Conservation (phyloP, 2,797 vertebrate species). For the Lophius americanus region DNA sequence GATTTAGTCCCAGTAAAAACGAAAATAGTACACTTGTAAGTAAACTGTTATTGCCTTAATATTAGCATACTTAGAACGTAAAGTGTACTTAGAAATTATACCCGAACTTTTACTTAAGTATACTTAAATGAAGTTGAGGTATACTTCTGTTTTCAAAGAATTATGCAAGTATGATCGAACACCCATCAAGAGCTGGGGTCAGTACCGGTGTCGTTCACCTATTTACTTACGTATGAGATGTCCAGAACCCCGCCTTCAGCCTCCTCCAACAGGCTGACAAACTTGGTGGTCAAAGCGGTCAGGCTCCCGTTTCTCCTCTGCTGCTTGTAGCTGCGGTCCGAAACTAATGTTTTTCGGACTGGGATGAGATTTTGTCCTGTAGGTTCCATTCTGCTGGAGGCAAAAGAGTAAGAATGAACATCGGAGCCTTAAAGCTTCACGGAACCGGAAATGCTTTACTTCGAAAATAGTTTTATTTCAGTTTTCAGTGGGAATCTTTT, state of each 20-base stretch:
- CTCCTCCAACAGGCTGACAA: conserved; percentile 89
- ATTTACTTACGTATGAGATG: conserved; percentile 86
- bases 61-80: too few relatives aligned
- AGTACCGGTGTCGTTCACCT: not conserved
- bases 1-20: too few relatives aligned
- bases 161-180: not conserved
- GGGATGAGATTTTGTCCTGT: conserved; percentile 2
- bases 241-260: conserved; percentile 90
- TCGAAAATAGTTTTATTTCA: not conserved
- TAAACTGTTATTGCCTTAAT: too few relatives aligned
- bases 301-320: conserved; percentile 82
- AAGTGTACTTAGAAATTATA: too few relatives aligned
- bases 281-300: conserved; percentile 86
- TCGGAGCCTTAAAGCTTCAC: not conserved
- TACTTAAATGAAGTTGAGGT: too few relatives aligned
- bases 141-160: too few relatives aligned
- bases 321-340: not conserved
- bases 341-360: not conserved
- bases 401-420: not conserved
- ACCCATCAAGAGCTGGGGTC: not conserved
- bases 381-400: conserved; percentile 39
- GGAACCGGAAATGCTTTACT: not conserved
- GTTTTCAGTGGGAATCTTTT: not conserved
- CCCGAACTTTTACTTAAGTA: too few relatives aligned
- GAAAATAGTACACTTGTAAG: too few relatives aligned